Evolutionary conservation across 2,888 invertebrate species (phyloP), one percentile per base, ranked within the genome.

Genomic region (Geophilus truncorum): DNA sequence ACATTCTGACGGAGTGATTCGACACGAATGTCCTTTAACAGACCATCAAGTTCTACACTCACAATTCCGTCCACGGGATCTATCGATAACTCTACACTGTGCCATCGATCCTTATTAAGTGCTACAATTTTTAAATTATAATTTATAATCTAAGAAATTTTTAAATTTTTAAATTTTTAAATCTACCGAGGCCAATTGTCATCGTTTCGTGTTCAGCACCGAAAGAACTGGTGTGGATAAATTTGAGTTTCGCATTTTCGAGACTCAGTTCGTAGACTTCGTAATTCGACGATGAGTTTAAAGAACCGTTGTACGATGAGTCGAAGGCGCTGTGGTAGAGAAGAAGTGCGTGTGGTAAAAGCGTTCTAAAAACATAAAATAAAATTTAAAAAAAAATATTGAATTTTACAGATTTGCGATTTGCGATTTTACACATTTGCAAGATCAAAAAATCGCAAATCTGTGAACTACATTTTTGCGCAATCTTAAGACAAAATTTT

Each of bases 241-340:
- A 94, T 90, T 95, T 95, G 21, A 96, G 88, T 88, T 95, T 94
- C 21, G 95, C 96, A 86, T 95, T 95, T 86, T 95, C 95, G 3
- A 57, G 10, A 57, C 57, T 57, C 12, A 57, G 21, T 57, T 57
- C 57, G 10, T 57, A 57, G 1, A 23, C 57, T 57, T 57, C 57
- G 12, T 57, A 57, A 21, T 18, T 23, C 2, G 10, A 21, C 12
- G 21, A 57, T 9, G 57, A 57, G 10, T 7, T 57, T 9, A 57
- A 23, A 21, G 57, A 9, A 7, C 57, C 57, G 21, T 57, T 57
- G 21, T 2, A 21, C 3, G 57, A 9, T 4, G 57, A 21, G 21
- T 18, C 57, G 12, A 21, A 57, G 18, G 57, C 21, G 86, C 95
- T 95, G 87, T 96, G 95, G 86, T 95, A 96, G 12, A 95, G 94